Evolutionary conservation across 2,113 vertebrate genomes (phyloP).

Genomic region (Cygnus buccinator): DNA sequence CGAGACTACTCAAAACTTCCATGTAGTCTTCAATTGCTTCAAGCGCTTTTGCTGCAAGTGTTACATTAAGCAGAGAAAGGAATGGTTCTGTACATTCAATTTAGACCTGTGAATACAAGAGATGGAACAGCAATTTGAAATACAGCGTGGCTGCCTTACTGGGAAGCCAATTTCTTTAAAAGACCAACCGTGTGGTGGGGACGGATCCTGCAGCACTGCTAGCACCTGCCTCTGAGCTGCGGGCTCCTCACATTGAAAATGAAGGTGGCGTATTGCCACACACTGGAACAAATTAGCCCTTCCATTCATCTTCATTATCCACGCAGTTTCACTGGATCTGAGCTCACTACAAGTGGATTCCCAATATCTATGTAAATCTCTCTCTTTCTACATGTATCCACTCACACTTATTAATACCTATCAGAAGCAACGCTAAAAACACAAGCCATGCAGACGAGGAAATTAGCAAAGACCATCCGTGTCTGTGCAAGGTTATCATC

Average conservation of each 20-base stretch:
- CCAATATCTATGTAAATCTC: conserved; percentile 2
- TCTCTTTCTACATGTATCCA: not conserved
- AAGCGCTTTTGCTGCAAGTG: conserved; percentile 10
- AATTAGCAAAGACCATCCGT: not conserved
- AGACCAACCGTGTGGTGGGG: not conserved
- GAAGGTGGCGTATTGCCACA: not conserved
- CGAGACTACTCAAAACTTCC: conserved; percentile 8
- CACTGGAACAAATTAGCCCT: not conserved
- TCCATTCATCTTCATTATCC: not conserved
- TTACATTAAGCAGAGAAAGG: conserved; percentile 5
- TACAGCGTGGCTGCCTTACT: not conserved
- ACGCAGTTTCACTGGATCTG: not conserved
- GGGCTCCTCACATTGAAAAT: not conserved
- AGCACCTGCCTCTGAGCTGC: not conserved
- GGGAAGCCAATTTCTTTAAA: not conserved
- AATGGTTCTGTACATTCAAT: not conserved
- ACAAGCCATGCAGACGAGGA: not conserved
- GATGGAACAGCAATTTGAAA: not conserved
- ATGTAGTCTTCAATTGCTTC: conserved; percentile 40
- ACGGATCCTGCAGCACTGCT: not conserved
- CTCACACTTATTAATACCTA: not conserved
- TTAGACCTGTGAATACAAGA: not conserved
- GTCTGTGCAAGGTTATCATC: not conserved
- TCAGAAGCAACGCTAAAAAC: not conserved
- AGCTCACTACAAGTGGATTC: not conserved